These are phyloP conservation scores for Zoanthus sociatus DNA, from an alignment of 92 coral and sea anemone genomes.

Conservation along the genomic window DNA sequence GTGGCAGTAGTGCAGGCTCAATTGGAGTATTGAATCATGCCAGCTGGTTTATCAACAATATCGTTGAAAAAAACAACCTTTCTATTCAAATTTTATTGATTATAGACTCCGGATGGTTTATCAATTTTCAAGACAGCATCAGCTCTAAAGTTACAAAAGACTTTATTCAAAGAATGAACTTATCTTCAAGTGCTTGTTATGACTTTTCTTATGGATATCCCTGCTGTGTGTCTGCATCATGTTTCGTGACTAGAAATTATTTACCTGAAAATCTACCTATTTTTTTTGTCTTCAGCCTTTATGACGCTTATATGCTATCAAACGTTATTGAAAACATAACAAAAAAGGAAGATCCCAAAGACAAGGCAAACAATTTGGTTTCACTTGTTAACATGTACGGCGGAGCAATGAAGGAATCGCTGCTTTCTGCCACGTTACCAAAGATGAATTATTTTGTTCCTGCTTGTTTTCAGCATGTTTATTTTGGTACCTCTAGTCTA, in stretches of 20 bases:
- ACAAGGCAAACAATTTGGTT: conserved; percentile 54
- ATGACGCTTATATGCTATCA: conserved; percentile 66
- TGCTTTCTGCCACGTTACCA: conserved; percentile 16
- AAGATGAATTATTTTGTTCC: conserved; percentile 59
- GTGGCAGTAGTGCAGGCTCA: conserved; percentile 73
- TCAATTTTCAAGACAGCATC: conserved; percentile 65
- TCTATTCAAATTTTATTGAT: conserved; percentile 40
- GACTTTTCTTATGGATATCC: conserved; percentile 56
- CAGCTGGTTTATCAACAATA: conserved; percentile 32
- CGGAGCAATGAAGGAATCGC: conserved; percentile 69
- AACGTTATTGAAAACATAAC: conserved; percentile 54
- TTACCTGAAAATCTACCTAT: conserved; percentile 39
- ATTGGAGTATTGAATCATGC: conserved; percentile 68
- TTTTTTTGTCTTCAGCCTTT: conserved; percentile 58
- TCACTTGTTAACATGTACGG: conserved; percentile 74
- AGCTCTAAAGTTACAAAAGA: conserved; percentile 38
- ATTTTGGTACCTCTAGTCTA: conserved; percentile 65
- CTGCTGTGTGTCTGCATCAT: conserved; percentile 60
- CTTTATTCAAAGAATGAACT: conserved; percentile 27
- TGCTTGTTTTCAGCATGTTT: conserved; percentile 71
- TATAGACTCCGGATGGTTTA: conserved; percentile 71
- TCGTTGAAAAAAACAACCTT: conserved; percentile 1
- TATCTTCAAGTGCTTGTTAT: conserved; percentile 45
- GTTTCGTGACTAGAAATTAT: conserved; percentile 50
- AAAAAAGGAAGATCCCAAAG: conserved; percentile 50